Evolutionary conservation across 2,888 invertebrate genomes (phyloP).

Genomic region (Pterostichus madidus): DNA sequence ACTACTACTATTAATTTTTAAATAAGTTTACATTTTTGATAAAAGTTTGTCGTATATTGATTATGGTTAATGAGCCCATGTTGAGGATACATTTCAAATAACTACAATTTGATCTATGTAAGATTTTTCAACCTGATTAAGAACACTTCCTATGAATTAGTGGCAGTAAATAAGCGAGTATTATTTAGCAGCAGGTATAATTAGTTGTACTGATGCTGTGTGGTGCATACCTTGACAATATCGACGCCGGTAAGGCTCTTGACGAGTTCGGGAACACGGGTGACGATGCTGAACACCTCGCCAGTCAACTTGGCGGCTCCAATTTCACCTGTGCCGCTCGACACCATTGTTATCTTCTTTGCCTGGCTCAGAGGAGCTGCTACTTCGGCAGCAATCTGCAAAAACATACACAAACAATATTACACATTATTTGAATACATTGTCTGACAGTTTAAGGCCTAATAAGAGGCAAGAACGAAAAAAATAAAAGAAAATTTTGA

Average conservation of each 20-base stretch:
- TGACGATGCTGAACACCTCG: constrained; percentile 95
- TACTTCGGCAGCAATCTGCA: constrained; percentile 96
- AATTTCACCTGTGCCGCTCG: constrained; percentile 93
- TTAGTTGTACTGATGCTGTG: constrained; percentile 50
- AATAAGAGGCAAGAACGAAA: no score
- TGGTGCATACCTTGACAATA: constrained; percentile 86
- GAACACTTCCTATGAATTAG: not conserved
- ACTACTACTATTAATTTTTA: no score
- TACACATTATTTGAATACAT: no score
- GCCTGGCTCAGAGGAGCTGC: constrained; percentile 96
- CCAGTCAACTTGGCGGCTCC: constrained; percentile 97
- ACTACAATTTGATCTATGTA: no score
- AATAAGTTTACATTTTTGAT: no score
- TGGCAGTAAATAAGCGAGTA: constrained; percentile 20
- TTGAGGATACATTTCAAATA: no score
- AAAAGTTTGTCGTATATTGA: no score
- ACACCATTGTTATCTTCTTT: constrained; percentile 98
- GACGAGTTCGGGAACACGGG: constrained; percentile 94
- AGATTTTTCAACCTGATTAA: not conserved
- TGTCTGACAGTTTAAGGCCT: no score
- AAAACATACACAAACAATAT: constrained; percentile 58
- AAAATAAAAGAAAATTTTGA: no score
- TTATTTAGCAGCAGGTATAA: no score
- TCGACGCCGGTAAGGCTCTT: constrained; percentile 96
- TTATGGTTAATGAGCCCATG: no score